Evolutionary conservation across 1,140 invertebrate species (phyloP), one percentile per base, ranked within the genome.

Genomic region (Drosophila santomea): DNA sequence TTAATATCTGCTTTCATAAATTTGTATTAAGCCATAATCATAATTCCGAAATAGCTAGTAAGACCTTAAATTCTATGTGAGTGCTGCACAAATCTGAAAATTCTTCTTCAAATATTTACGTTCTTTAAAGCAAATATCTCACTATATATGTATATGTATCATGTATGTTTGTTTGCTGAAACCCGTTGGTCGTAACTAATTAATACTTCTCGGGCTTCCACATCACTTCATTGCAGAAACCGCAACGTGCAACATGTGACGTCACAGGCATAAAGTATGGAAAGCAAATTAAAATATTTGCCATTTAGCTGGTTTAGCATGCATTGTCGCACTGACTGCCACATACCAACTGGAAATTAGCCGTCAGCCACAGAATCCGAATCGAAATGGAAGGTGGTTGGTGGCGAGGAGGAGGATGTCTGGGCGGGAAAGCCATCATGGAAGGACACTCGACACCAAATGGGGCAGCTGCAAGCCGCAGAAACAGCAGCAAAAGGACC

Each of bases 201-300:
- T 36, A 57, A 38, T 44, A 12, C 23, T 28, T 10, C 64, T 43
- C 25, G 58, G 28, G 41, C 38, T 36, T 44, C 11, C 7, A 14
- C 11, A 38, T 38, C 2, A 6, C 38, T 25, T 10, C 11, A 41
- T 71, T 58, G 20, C 68, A 72, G 68, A 54, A 7, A 15, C 38
- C 15, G 14, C 64, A 20, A 0, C 61, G n/a, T 66, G 35, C 36
- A 56, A 41, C 59, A 83, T 86, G 83, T 88, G 59, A 88, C 38
- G 28, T 17, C 56, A 44, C 32, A 14, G 44, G 35, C 72, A 54
- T 63, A 56, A 79, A 83, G 62, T 69, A 88, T 88, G 83, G 83
- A 76, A 83, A 89, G 64, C 67, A 83, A 83, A 89, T 89, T 76
- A 83, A 80, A 89, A 88, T 77, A 89, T 89, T 88, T 88, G 60